Evolutionary conservation across 2,888 invertebrate genomes (phyloP), one percentile per base, ranked within the genome.

Genomic region (Drosophila borealis): DNA sequence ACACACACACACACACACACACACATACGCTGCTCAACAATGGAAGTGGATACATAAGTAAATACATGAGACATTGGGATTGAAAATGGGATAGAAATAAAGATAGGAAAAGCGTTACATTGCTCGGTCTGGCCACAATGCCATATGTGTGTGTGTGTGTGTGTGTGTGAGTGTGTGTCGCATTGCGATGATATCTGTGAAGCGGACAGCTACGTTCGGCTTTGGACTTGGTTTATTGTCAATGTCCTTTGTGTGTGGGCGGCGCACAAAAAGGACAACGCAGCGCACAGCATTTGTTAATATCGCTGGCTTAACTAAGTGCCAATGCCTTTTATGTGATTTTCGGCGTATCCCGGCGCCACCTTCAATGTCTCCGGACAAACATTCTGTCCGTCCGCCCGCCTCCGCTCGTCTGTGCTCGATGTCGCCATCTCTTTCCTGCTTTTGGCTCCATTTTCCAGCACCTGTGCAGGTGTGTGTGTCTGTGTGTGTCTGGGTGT

Each of bases 291-390:
- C 80, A 78, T 88, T 88, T 88, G 88, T 88, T 88, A 83, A 83
- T 83, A 83, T 83, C 80, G 75, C 83, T 80, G 70, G 88, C 83
- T 83, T 83, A 83, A 83, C 83, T 83, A 83, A 83, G 83, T 83
- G 86, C 80, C 88, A 88, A 83, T 88, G 83, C 78, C 86, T 88
- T 83, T 83, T 85, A 83, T 83, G 80, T 82, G 88, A 85, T 85
- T 82, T 82, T 73, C 73, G 70, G 74, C 57, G 55, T 49, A 66
- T 59, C 25, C 59, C 21, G 36, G 10, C 37, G 29, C 56, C 37
- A 25, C 25, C 25, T 6, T 1, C 29, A 6, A 6, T 5, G 13
- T 19, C 53, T 72, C 44, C 39, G 19, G 42, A 46, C 49, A 46
- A 46, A 11, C 41, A 60, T 50, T 60, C 10, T 33, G 29, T 39